A percentile compares a stretch with the other conserved stretches of the same genome.
Conservation (phyloP, 1,140 invertebrate species). For the Heliconius melpomene region DNA sequence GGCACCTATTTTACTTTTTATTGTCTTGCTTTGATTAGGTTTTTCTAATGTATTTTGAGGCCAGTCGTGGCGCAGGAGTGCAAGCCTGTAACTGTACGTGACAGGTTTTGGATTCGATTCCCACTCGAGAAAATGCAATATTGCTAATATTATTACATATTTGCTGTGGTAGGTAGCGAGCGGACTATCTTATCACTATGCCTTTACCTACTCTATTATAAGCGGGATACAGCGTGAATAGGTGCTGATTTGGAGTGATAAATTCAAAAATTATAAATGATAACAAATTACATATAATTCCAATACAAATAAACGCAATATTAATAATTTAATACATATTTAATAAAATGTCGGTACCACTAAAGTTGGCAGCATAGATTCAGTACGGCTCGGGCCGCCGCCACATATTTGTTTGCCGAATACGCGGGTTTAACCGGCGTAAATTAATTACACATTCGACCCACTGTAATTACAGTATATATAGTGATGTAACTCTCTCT, state of each 20-base stretch:
- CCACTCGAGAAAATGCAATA: background rate
- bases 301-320: background rate
- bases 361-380: constrained; percentile 54
- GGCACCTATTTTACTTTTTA: too few relatives aligned
- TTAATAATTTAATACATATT: background rate
- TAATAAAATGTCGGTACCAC: constrained; percentile 3
- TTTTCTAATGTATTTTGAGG: background rate
- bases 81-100: background rate
- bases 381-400: constrained; percentile 41
- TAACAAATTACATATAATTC: background rate
- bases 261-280: background rate
- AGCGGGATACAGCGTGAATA: too few relatives aligned
- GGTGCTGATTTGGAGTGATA: background rate
- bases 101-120: background rate
- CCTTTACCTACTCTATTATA: too few relatives aligned
- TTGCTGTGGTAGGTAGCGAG: too few relatives aligned
- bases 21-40: too few relatives aligned
- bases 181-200: too few relatives aligned
- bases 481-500: constrained; percentile 54
- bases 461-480: constrained; percentile 56
- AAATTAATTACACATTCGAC: constrained; percentile 71
- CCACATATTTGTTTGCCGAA: constrained; percentile 59
- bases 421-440: constrained; percentile 55
- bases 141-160: too few relatives aligned
- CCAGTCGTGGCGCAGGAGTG: background rate